phyloP scores from a whole-genome alignment of 2,113 vertebrate species.

The Blennius ocellaris region DNA sequence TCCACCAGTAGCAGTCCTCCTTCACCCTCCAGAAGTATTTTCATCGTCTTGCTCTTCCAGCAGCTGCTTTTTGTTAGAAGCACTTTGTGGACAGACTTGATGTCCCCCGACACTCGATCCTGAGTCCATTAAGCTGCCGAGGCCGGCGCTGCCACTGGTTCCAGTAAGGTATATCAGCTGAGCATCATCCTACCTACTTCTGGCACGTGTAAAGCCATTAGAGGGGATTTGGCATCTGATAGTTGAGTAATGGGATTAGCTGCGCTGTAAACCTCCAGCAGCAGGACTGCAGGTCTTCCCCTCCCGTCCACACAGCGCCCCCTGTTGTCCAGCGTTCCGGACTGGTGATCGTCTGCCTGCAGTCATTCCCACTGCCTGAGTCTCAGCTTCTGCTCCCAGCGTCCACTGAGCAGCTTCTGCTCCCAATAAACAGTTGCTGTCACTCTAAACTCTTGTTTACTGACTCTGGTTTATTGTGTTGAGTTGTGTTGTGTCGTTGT shows the following conservation, averaged over 20 bases:
- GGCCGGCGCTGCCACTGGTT: constrained; percentile 71
- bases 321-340: no score
- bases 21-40: constrained; percentile 55
- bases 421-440: no score
- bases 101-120: constrained; percentile 78
- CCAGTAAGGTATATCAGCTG: constrained; percentile 78
- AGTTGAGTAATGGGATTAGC: constrained; percentile 88
- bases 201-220: constrained; percentile 86
- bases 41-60: constrained; percentile 61
- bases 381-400: no score
- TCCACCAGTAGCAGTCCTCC: constrained; percentile 22
- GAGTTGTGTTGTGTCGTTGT: no score
- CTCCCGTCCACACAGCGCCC: constrained; percentile 12
- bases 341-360: no score
- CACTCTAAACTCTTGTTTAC: no score
- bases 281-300: constrained; percentile 63
- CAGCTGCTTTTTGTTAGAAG: constrained; percentile 80
- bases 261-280: constrained; percentile 70
- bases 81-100: constrained; percentile 78
- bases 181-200: constrained; percentile 82
- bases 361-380: no score
- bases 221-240: constrained; percentile 88
- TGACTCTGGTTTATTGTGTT: no score
- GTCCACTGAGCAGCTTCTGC: no score
- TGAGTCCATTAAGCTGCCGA: constrained; percentile 76